Conservation (phyloP, 1,140 invertebrate species). For the Orchestia grillus region DNA sequence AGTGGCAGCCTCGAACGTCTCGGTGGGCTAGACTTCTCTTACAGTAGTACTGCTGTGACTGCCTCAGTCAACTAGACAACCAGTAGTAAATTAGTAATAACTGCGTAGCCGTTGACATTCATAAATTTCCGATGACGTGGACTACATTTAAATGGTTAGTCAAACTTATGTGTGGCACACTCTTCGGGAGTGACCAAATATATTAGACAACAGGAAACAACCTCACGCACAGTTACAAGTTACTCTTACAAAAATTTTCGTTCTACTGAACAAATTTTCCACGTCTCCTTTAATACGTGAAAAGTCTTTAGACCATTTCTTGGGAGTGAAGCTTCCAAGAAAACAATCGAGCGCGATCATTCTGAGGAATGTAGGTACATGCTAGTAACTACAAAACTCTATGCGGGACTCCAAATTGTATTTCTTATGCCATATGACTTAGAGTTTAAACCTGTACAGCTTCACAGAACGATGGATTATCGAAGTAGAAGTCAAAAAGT, state of each 20-base stretch:
- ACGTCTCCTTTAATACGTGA: background rate
- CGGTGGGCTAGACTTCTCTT: background rate
- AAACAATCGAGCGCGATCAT: no score
- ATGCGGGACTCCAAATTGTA: background rate
- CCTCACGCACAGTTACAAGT: no score
- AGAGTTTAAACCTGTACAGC: conserved; percentile 56
- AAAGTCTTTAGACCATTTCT: background rate
- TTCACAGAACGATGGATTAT: background rate
- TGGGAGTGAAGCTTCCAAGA: background rate
- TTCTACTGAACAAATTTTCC: no score
- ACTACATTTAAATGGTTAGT: background rate
- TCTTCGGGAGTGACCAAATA: background rate
- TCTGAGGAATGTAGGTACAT: background rate
- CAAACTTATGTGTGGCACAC: background rate
- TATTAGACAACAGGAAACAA: background rate
- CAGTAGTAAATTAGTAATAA: no score
- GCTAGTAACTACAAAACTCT: background rate
- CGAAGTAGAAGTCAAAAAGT: background rate
- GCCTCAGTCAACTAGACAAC: no score
- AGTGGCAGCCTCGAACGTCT: background rate
- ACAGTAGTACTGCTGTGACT: no score
- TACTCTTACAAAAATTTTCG: no score
- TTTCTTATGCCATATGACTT: conserved; percentile 57
- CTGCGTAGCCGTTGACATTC: background rate
- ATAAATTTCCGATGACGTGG: background rate